Percentiles rank a stretch among this genome's conserved stretches.
Evolutionary conservation across 2,888 invertebrate species (phyloP).

Genomic region (Phaonia tiefii): DNA sequence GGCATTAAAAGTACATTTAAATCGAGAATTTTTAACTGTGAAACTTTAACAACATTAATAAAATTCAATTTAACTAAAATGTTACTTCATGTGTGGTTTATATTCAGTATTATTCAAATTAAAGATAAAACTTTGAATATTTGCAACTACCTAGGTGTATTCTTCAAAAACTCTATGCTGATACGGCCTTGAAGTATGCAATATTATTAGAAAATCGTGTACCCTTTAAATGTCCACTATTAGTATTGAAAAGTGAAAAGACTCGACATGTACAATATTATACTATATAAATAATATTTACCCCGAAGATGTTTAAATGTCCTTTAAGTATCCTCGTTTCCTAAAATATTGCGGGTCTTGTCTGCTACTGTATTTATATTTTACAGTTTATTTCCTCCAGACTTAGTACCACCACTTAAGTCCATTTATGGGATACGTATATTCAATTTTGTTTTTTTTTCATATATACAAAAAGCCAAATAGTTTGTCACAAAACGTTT

Average conservation of each 20-base stretch:
- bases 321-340: conserved; percentile 40
- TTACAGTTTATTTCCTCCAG: conserved; percentile 31
- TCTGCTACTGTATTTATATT: neutral
- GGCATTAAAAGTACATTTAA: no score
- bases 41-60: no score
- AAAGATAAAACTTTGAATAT: no score
- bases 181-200: no score
- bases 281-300: conserved; percentile 49
- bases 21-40: no score
- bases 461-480: conserved; percentile 42
- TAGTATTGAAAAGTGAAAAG: neutral
- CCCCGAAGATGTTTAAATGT: conserved; percentile 53
- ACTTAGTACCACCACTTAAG: conserved; percentile 49
- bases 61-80: no score
- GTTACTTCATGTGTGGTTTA: no score
- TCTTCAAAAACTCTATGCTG: no score
- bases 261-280: conserved; percentile 58
- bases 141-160: no score
- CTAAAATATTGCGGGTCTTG: neutral
- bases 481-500: conserved; percentile 59
- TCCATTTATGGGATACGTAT: conserved; percentile 58
- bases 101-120: no score
- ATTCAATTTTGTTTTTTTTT: conserved; percentile 47
- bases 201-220: no score
- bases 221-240: no score